Conservation (phyloP, 2,888 invertebrate species). For the Phania funesta region DNA sequence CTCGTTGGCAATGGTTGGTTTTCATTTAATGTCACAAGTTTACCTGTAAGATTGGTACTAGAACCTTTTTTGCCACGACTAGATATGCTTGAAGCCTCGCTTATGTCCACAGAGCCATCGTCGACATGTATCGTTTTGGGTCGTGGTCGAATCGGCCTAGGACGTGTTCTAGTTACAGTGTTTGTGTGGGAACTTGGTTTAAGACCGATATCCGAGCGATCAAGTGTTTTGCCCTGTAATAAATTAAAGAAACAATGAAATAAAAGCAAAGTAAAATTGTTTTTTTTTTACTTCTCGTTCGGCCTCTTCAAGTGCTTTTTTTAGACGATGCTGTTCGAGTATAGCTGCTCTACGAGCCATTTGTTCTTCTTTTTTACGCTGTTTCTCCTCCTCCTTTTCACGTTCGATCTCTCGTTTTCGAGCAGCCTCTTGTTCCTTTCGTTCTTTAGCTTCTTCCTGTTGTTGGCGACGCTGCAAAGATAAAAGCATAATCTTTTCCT, state of each 20-base stretch:
- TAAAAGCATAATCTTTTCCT: slow-evolving; percentile 93
- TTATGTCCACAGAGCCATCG: slow-evolving; percentile 88
- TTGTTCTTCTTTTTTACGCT: slow-evolving; percentile 90
- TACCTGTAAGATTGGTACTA: slow-evolving; percentile 90
- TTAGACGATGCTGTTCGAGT: slow-evolving; percentile 94
- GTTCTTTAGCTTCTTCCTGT: slow-evolving; percentile 91
- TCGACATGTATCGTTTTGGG: slow-evolving; percentile 96
- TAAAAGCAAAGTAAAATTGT: no score
- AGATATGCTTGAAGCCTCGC: slow-evolving; percentile 87
- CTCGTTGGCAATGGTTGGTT: not conserved
- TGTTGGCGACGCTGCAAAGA: slow-evolving; percentile 94
- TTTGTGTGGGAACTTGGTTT: slow-evolving; percentile 74
- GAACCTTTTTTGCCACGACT: slow-evolving; percentile 90
- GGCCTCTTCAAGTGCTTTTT: slow-evolving; percentile 95
- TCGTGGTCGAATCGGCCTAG: slow-evolving; percentile 86
- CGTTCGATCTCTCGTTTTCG: slow-evolving; percentile 89
- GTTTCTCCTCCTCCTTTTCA: slow-evolving; percentile 87
- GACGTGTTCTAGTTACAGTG: slow-evolving; percentile 82
- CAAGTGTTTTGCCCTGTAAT: slow-evolving; percentile 88
- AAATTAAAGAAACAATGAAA: not conserved
- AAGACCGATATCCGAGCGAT: slow-evolving; percentile 83
- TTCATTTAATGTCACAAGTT: slow-evolving; percentile 47
- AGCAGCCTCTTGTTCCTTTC: slow-evolving; percentile 91
- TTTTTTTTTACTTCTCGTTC: slow-evolving; percentile 86
- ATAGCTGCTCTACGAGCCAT: slow-evolving; percentile 92